Conservation (phyloP, 2,113 vertebrate species). For the Rana temporaria region DNA sequence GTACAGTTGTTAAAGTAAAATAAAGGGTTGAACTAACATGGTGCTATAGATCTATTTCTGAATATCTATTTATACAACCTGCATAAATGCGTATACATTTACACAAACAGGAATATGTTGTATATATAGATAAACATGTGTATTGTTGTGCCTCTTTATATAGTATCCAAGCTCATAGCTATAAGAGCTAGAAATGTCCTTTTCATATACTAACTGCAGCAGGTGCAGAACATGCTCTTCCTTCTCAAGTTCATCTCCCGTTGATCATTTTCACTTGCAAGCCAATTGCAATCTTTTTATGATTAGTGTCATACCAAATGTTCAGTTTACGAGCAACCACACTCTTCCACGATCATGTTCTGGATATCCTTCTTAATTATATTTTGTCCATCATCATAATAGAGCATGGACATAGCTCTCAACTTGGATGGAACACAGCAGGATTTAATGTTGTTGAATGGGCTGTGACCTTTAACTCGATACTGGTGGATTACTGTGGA, state of each 20-base stretch:
- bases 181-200: slow-evolving; percentile 64
- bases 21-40: not conserved
- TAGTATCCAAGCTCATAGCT: slow-evolving; percentile 73
- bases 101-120: slow-evolving; percentile 40
- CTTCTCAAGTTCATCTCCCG: slow-evolving; percentile 56
- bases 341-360: slow-evolving; percentile 99
- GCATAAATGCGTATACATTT: slow-evolving; percentile 42
- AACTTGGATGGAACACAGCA: slow-evolving; percentile 96
- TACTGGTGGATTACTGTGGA: slow-evolving; percentile 98
- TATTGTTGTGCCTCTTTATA: slow-evolving; percentile 69
- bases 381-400: slow-evolving; percentile 96
- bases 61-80: slow-evolving; percentile 48
- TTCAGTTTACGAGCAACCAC: slow-evolving; percentile 87
- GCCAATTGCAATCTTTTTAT: slow-evolving; percentile 52
- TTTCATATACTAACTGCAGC: slow-evolving; percentile 54
- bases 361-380: slow-evolving; percentile 99
- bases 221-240: slow-evolving; percentile 68
- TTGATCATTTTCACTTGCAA: slow-evolving; percentile 33
- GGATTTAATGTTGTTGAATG: slow-evolving; percentile 92
- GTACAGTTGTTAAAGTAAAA: slow-evolving; percentile 14
- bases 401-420: slow-evolving; percentile 98
- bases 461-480: slow-evolving; percentile 91
- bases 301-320: slow-evolving; percentile 60
- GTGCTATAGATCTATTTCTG: slow-evolving; percentile 45
- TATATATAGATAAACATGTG: slow-evolving; percentile 56